Conservation (phyloP, 1,140 invertebrate genomes). For the Apis laboriosa region DNA sequence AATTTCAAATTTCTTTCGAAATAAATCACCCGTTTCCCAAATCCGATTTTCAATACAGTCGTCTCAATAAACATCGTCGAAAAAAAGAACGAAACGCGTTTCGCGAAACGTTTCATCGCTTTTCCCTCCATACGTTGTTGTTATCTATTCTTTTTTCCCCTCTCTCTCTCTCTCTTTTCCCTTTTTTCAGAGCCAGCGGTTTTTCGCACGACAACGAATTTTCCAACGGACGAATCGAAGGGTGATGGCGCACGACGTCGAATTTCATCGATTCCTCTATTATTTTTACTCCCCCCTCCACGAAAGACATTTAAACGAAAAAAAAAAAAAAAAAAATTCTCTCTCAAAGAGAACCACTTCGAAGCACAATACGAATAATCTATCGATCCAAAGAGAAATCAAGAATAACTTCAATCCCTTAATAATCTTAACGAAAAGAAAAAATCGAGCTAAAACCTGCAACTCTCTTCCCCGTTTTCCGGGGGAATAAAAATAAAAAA, state of each 20-base stretch:
- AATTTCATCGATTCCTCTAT: not conserved
- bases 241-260: constrained; percentile 18
- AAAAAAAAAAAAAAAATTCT: too few species aligned
- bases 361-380: too few species aligned
- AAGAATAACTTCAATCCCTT: too few species aligned
- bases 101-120: not conserved
- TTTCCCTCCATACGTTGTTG: constrained; percentile 18
- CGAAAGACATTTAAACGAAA: too few species aligned
- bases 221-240: constrained; percentile 53
- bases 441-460: not conserved
- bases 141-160: not conserved
- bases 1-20: not conserved
- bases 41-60: not conserved
- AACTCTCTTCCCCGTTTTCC: not conserved
- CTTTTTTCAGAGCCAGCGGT: constrained; percentile 10
- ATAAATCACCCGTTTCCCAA: not conserved
- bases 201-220: constrained; percentile 59
- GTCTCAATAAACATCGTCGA: not conserved
- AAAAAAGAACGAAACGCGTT: not conserved
- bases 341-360: too few species aligned
- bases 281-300: constrained; percentile 24
- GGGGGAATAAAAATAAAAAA: constrained; percentile 51
- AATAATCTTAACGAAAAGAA: too few species aligned
- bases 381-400: too few species aligned
- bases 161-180: not conserved